These are phyloP conservation scores for Rotaria sp. DNA, from an alignment of 2,888 invertebrate genomes.

Conservation along the genomic window DNA sequence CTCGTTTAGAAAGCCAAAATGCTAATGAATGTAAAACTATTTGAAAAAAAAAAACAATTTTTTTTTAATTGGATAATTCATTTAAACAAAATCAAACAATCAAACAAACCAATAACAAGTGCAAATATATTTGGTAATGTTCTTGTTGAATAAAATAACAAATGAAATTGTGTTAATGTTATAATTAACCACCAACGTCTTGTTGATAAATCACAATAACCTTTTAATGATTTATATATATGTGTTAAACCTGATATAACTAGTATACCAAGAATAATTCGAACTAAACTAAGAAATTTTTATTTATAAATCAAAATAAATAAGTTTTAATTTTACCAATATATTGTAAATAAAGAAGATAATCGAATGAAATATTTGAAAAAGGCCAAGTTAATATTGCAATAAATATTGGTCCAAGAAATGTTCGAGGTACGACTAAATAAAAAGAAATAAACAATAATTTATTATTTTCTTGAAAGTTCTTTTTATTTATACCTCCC, in stretches of 20 bases:
- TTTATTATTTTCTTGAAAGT: not conserved
- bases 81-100: not conserved
- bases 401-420: conserved; percentile 79
- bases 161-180: conserved; percentile 88
- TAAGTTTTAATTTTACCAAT: not conserved
- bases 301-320: not conserved
- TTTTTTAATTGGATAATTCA: no score
- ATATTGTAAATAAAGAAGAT: conserved; percentile 15
- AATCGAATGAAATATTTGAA: conserved; percentile 50
- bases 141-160: conserved; percentile 88
- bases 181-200: conserved; percentile 60
- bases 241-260: conserved; percentile 70
- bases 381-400: conserved; percentile 72
- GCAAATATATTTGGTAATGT: conserved; percentile 90
- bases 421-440: conserved; percentile 85
- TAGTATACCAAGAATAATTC: conserved; percentile 69
- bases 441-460: not conserved
- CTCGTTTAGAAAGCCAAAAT: conserved; percentile 73
- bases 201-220: conserved; percentile 70
- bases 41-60: no score
- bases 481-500: conserved; percentile 57
- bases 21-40: conserved; percentile 77
- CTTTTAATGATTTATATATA: conserved; percentile 68
- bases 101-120: conserved; percentile 71
- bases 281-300: conserved; percentile 63